A percentile compares a stretch with the other conserved stretches of the same genome.
Evolutionary conservation across 2,888 invertebrate genomes (phyloP).

Genomic region (Pecten maximus): DNA sequence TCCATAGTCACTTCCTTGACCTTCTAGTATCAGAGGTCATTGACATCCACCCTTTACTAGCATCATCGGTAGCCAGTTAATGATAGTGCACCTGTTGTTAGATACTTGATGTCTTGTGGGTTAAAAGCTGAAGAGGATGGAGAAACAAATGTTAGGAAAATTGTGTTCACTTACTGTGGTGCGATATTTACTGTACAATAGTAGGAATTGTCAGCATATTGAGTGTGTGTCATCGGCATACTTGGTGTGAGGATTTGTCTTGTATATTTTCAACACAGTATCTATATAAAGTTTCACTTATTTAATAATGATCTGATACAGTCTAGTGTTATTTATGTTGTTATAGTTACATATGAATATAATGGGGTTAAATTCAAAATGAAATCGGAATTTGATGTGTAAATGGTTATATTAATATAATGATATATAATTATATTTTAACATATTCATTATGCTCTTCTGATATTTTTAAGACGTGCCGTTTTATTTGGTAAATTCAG

Average conservation of each 20-base stretch:
- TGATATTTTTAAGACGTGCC: neutral
- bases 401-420: neutral
- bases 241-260: neutral
- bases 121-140: neutral
- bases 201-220: neutral
- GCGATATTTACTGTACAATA: neutral
- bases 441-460: neutral
- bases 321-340: slow-evolving; percentile 19
- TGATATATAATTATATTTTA: neutral
- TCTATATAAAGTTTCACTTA: neutral
- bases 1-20: neutral
- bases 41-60: too few species aligned
- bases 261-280: neutral
- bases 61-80: neutral
- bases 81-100: neutral
- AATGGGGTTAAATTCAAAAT: neutral
- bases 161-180: slow-evolving; percentile 17
- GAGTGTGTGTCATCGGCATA: neutral
- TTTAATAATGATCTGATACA: neutral
- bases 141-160: neutral
- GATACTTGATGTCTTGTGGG: neutral
- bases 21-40: neutral
- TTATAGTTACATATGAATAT: neutral
- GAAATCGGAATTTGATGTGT: neutral
- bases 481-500: neutral